These are phyloP conservation scores for Pristionchus exspectatus DNA, from an alignment of 2,888 invertebrate species.

Conservation along the genomic window DNA sequence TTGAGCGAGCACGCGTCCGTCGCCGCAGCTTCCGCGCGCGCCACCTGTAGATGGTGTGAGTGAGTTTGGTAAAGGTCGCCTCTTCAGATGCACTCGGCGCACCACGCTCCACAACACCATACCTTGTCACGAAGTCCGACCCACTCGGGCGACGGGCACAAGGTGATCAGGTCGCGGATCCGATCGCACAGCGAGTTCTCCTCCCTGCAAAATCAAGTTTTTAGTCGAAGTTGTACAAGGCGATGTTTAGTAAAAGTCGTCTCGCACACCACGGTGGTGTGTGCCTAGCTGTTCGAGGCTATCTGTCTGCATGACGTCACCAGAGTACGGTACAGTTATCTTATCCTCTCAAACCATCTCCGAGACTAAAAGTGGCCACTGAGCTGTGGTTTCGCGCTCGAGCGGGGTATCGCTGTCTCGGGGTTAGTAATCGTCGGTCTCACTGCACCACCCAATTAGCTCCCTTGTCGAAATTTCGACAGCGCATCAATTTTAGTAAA, in stretches of 20 bases:
- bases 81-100: background rate
- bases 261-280: background rate
- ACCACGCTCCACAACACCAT: conserved; percentile 13
- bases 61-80: background rate
- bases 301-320: background rate
- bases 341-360: background rate
- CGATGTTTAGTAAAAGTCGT: background rate
- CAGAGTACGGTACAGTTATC: background rate
- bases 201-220: conserved; percentile 30
- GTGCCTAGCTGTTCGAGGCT: background rate
- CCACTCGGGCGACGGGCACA: conserved; percentile 37
- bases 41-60: conserved; percentile 30
- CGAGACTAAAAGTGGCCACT: conserved; percentile 25
- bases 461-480: conserved; percentile 22
- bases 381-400: background rate
- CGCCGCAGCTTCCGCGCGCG: conserved; percentile 45
- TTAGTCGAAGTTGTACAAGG: background rate
- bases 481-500: background rate
- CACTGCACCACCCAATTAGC: background rate
- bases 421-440: background rate
- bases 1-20: conserved; percentile 55
- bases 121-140: conserved; percentile 50
- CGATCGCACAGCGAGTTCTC: conserved; percentile 39
- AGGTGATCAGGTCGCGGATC: conserved; percentile 28
- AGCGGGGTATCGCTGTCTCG: conserved; percentile 37